Evolutionary conservation across 2,888 invertebrate genomes (phyloP), one percentile per base, ranked within the genome.

Genomic region (Cephus rjabovi): DNA sequence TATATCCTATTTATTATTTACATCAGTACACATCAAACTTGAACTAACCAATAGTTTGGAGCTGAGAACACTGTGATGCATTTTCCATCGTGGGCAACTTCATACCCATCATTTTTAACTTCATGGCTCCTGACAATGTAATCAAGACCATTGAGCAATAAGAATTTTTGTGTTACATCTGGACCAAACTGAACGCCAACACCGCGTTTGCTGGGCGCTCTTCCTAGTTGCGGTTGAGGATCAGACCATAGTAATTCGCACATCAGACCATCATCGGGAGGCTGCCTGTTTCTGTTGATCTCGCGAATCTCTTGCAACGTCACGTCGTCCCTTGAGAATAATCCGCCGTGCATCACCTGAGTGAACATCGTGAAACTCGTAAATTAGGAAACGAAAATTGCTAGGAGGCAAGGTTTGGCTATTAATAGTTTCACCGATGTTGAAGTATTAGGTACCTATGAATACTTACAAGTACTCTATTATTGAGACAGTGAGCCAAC

Each of bases 21-120:
- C 37, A 75, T 75, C 6, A 76, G 76, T 56, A 79, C 3, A 70
- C n/a, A 73, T 37, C 74, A 78, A 33, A 70, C 75, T 33, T 34
- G 69, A 76, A 91, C 92, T 92, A 92, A 98, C 98, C 99, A 99
- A 94, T 99, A 99, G 92, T 99, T 99, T 83, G 99, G 99, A 86
- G 99, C 99, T 1, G 99, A 99, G 94, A 99, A 99, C 75, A 99
- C 98, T 15, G 99, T 99, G 90, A 99, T 97, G 91, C 99, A 99
- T 90, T 97, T 97, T 69, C 98, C 98, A 89, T 97, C 95, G 90
- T 99, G 99, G 37, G 97, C 96, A 73, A 97, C 93, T 92, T 99
- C 99, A 90, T 98, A 99, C 0, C 99, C 99, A 78, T 97, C 96
- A 86, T 96, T 96, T 93, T 99, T 99, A 75, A 99, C 99, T 92